phyloP scores from a whole-genome alignment of 2,888 invertebrate genomes.

The Chloromyia formosa region DNA sequence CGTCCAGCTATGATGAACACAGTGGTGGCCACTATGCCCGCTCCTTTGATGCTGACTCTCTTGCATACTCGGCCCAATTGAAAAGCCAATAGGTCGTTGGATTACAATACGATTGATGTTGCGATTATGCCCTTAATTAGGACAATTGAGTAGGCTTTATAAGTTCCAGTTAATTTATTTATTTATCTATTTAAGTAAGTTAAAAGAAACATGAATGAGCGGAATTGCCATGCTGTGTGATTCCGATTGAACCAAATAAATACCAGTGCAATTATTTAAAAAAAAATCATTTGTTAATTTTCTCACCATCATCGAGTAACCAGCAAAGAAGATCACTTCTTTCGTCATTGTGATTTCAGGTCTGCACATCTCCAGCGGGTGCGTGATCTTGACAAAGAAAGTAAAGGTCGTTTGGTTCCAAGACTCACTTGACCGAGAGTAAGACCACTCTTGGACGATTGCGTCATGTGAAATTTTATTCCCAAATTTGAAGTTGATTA shows the following conservation, averaged over 20 bases:
- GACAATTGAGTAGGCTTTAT: not conserved
- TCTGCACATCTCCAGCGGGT: too few species aligned
- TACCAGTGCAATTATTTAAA: not conserved
- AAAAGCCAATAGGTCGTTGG: conserved; percentile 44
- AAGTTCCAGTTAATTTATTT: conserved; percentile 7
- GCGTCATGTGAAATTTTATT: too few species aligned
- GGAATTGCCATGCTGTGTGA: not conserved
- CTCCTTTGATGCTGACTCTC: conserved; percentile 71
- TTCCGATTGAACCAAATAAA: not conserved
- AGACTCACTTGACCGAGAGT: too few species aligned
- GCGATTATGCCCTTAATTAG: not conserved
- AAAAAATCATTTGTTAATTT: too few species aligned
- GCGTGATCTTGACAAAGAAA: too few species aligned
- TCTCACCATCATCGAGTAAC: too few species aligned
- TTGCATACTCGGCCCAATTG: conserved; percentile 77
- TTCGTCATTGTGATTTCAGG: too few species aligned
- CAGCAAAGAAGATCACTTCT: too few species aligned
- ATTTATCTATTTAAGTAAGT: conserved; percentile 3
- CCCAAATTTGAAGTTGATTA: too few species aligned
- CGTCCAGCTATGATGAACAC: conserved; percentile 66
- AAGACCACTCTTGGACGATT: too few species aligned
- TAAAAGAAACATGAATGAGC: not conserved
- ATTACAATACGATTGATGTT: too few species aligned
- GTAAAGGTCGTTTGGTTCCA: too few species aligned
- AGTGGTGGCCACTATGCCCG: conserved; percentile 71